Percentiles rank a stretch among this genome's conserved stretches.
phyloP scores from a whole-genome alignment of 2,797 vertebrate species.

The Myoxocephalus aenaeus region DNA sequence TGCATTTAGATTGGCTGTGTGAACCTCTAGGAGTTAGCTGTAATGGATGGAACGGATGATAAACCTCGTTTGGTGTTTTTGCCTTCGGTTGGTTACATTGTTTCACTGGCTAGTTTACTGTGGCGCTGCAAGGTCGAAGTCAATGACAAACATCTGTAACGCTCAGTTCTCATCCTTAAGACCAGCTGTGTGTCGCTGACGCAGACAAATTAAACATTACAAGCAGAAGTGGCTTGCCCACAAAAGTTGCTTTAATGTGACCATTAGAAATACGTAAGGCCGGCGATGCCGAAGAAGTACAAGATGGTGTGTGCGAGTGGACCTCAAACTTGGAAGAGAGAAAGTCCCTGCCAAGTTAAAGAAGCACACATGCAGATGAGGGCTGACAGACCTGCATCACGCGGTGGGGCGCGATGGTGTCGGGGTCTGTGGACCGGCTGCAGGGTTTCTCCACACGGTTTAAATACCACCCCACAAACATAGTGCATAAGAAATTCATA shows the following conservation, averaged over 20 bases:
- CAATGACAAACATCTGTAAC: background rate
- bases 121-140: background rate
- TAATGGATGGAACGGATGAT: background rate
- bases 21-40: background rate
- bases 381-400: conserved; percentile 2
- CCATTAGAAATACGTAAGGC: conserved; percentile 76
- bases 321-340: conserved; percentile 42
- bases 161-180: too few species aligned
- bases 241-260: conserved; percentile 80
- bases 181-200: background rate
- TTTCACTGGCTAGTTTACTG: background rate
- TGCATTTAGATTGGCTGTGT: background rate
- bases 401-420: conserved; percentile 23
- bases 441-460: background rate
- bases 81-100: background rate
- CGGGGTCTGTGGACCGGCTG: conserved; percentile 17
- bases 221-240: conserved; percentile 55
- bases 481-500: conserved; percentile 76
- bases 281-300: conserved; percentile 64
- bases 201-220: conserved; percentile 6
- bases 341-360: conserved; percentile 35
- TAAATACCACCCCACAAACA: conserved; percentile 42
- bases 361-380: conserved; percentile 5
- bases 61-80: background rate
- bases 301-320: conserved; percentile 29